Evolutionary conservation across 2,113 vertebrate species (phyloP).

Genomic region (Cavia porcellus): DNA sequence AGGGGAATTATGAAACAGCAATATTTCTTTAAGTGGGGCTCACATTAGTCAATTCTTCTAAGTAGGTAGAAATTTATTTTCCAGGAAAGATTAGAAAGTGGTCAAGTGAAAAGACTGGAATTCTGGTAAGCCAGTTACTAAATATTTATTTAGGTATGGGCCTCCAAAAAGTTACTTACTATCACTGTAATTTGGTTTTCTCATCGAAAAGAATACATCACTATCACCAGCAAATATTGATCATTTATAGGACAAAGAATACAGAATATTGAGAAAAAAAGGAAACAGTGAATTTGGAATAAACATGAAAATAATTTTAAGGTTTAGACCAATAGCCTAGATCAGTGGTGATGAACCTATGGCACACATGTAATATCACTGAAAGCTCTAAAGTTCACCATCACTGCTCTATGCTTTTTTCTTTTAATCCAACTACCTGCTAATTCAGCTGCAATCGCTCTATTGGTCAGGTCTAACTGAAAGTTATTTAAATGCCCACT

Average conservation of each 20-base stretch:
- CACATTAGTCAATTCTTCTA: constrained; percentile 34
- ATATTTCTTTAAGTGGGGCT: constrained; percentile 18
- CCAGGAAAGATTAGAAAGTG: background rate
- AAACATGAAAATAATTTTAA: constrained; percentile 31
- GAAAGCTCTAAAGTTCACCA: background rate
- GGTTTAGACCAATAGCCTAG: background rate
- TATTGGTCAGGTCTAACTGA: background rate
- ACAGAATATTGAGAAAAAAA: background rate
- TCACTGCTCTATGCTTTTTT: background rate
- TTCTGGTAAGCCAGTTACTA: constrained; percentile 10
- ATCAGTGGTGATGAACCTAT: background rate
- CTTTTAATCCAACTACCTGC: background rate
- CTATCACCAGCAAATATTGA: background rate
- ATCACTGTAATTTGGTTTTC: background rate
- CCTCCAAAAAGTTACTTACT: background rate
- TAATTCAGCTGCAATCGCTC: background rate
- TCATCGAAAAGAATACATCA: constrained; percentile 47
- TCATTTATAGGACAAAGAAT: constrained; percentile 12
- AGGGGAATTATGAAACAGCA: background rate
- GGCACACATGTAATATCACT: background rate
- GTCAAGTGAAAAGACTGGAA: constrained; percentile 1
- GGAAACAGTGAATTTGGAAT: constrained; percentile 43
- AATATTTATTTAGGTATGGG: background rate
- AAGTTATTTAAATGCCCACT: background rate
- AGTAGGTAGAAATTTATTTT: constrained; percentile 30